Evolutionary conservation across 2,113 vertebrate genomes (phyloP), one percentile per base, ranked within the genome.

Genomic region (Passer montanus): DNA sequence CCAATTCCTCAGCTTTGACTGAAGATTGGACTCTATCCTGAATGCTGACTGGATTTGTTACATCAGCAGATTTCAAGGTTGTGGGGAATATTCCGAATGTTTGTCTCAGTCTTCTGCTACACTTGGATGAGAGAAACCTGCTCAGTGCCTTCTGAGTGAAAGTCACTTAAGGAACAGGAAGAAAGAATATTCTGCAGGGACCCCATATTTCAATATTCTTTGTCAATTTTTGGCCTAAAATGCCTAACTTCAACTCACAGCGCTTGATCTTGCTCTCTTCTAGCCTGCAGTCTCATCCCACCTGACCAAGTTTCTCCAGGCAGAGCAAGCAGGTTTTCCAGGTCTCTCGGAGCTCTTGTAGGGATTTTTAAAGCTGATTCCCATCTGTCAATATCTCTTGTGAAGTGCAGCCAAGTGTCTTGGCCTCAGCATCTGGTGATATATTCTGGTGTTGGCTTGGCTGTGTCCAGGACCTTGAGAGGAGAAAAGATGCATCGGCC

Each of bases 391-490:
- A 27, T 60, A 39, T 66, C 30, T 84, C 53, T 68, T 96, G 87
- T 94, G 93, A 91, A 91, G 81, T 44, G 31, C 67, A 87, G 91
- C 89, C 93, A 87, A 84, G 23, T 56, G 44, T 82, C 70, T 68
- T 89, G 87, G 77, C 91, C 4, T 5, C 49, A 78, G 84, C 41
- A 44, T 67, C 91, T 83, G 64, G 58, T 0, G 0, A 14, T 69
- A 35, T 47, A 66, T 28, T 12, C 70, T n/a, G 3, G 13, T 13
- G 1, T 28, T 74, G 55, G 15, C 78, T 87, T 87, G 82, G 15
- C 52, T 73, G 28, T 56, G 67, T 85, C 53, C 62, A 76, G 35
- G 59, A 44, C 50, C 55, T 74, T 56, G 56, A 15, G 33, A 72
- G 14, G 41, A 70, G 79, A 59, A 76, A 74, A 44, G 59, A 59